These are phyloP conservation scores for Terrapene triunguis DNA, from an alignment of 2,113 vertebrate genomes.

Conservation along the genomic window DNA sequence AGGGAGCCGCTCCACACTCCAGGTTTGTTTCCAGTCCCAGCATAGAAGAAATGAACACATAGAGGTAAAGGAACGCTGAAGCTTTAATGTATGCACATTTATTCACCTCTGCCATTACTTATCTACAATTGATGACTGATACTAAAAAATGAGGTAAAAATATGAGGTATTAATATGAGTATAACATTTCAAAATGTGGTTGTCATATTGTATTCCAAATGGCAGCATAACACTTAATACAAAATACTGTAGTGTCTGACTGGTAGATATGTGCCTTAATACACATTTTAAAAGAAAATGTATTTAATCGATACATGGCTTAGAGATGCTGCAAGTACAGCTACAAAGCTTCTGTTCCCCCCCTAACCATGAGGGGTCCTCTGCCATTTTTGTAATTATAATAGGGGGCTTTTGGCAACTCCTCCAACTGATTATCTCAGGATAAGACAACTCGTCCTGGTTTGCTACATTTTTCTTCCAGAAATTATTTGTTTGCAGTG, in stretches of 20 bases:
- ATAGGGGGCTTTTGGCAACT: neutral
- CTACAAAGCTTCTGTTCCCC: slow-evolving; percentile 9
- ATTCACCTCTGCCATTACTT: slow-evolving; percentile 79
- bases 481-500: neutral
- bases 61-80: neutral
- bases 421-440: slow-evolving; percentile 12
- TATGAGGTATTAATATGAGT: slow-evolving; percentile 85
- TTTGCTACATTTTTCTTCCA: neutral
- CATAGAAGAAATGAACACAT: neutral
- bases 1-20: neutral
- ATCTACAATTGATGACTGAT: slow-evolving; percentile 82
- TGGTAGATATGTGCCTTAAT: slow-evolving; percentile 53
- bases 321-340: slow-evolving; percentile 25
- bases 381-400: neutral
- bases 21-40: neutral
- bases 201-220: slow-evolving; percentile 75
- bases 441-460: neutral
- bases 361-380: neutral
- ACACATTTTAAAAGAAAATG: slow-evolving; percentile 44
- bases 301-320: slow-evolving; percentile 39
- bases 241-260: slow-evolving; percentile 74
- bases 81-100: slow-evolving; percentile 78
- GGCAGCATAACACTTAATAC: slow-evolving; percentile 73
- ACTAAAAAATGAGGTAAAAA: slow-evolving; percentile 84
- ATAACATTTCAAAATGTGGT: slow-evolving; percentile 81